Evolutionary conservation across 1,140 invertebrate genomes (phyloP).

Genomic region (Leptopilina clavipes): DNA sequence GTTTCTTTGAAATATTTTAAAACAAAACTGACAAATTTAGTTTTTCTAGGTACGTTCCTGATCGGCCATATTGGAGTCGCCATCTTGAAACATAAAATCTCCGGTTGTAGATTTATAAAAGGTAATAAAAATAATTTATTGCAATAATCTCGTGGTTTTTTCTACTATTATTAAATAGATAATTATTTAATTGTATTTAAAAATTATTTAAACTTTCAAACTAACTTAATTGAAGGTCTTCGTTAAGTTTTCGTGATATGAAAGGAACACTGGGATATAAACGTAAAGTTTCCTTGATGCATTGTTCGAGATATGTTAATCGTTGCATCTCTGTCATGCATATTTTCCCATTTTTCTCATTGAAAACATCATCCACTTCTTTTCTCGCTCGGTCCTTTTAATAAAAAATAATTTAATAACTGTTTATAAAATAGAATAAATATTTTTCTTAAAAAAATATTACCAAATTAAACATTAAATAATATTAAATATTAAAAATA

Average conservation of each 20-base stretch:
- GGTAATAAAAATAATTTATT: too few species aligned
- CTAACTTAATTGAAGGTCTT: slow-evolving; percentile 64
- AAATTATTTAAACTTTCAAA: too few species aligned
- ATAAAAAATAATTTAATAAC: slow-evolving; percentile 23
- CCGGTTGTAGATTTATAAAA: too few species aligned
- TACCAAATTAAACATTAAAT: too few species aligned
- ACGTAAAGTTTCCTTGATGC: slow-evolving; percentile 78
- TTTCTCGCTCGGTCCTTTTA: slow-evolving; percentile 23
- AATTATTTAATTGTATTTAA: too few species aligned
- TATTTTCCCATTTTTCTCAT: slow-evolving; percentile 22
- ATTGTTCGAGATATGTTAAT: slow-evolving; percentile 75
- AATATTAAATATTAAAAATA: slow-evolving; percentile 16
- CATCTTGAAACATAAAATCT: too few species aligned
- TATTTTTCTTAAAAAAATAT: slow-evolving; percentile 38
- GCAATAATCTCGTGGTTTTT: too few species aligned
- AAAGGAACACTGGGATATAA: slow-evolving; percentile 77
- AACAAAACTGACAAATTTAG: too few species aligned
- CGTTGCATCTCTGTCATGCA: slow-evolving; percentile 34
- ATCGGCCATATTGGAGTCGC: too few species aligned
- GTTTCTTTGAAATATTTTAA: too few species aligned
- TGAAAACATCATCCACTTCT: slow-evolving; percentile 36
- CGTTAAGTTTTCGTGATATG: slow-evolving; percentile 71
- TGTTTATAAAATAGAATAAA: not conserved
- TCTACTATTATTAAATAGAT: too few species aligned
- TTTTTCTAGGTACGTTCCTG: too few species aligned